A percentile compares a stretch with the other conserved stretches of the same genome.
Conservation (phyloP, 1,140 invertebrate species). For the Sinella curviseta region DNA sequence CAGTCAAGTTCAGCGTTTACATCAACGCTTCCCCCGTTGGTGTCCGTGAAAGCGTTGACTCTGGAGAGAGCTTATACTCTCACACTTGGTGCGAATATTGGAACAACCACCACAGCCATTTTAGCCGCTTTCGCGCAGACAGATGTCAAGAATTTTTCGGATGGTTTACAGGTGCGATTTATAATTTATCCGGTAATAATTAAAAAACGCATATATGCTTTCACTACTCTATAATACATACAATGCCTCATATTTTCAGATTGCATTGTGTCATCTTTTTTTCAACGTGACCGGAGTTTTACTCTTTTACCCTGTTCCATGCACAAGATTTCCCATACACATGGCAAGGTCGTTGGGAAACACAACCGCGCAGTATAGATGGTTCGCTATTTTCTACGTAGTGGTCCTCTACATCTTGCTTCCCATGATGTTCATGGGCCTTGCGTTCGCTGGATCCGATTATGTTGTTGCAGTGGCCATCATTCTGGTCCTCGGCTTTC, state of each 20-base stretch:
- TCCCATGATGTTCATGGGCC: slow-evolving; percentile 56
- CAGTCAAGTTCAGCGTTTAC: slow-evolving; percentile 67
- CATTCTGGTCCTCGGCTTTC: slow-evolving; percentile 50
- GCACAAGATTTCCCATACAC: slow-evolving; percentile 60
- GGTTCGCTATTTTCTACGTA: slow-evolving; percentile 63
- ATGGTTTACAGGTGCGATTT: background rate
- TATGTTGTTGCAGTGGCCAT: background rate
- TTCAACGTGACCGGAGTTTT: slow-evolving; percentile 65
- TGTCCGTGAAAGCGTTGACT: slow-evolving; percentile 63
- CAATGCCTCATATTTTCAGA: slow-evolving; percentile 58
- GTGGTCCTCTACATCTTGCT: slow-evolving; percentile 59
- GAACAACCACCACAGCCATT: slow-evolving; percentile 62
- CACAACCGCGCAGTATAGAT: slow-evolving; percentile 58
- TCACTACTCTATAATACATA: too few relatives aligned
- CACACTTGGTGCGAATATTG: slow-evolving; percentile 65
- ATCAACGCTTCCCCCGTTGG: slow-evolving; percentile 63
- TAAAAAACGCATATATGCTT: too few relatives aligned
- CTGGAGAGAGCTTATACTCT: slow-evolving; percentile 65
- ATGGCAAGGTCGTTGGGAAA: slow-evolving; percentile 60
- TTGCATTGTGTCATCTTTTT: slow-evolving; percentile 64
- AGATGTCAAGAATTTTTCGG: slow-evolving; percentile 41
- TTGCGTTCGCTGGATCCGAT: slow-evolving; percentile 52
- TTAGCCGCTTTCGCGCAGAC: slow-evolving; percentile 59
- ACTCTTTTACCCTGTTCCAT: slow-evolving; percentile 63
- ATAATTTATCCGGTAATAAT: too few relatives aligned